Base-by-base conservation (phyloP, 2,113 vertebrate species). In the Phycodurus eques region DNA sequence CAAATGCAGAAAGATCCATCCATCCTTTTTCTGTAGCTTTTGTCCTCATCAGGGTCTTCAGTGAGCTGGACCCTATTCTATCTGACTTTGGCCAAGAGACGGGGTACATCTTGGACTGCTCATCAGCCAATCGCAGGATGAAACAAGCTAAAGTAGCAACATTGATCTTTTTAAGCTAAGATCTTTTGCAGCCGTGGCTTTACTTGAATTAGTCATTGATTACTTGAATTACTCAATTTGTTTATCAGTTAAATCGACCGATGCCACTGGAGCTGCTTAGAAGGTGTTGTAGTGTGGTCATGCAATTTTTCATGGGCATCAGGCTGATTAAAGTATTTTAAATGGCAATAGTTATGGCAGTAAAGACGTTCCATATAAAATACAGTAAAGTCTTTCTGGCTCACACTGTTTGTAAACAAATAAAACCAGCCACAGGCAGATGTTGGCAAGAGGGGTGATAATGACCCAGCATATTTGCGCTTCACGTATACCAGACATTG, bases 381-480 rank as follows among this genome's bases (percentile, higher is more conserved):
- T 56, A 17, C 35, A 39, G 35, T 6, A 39, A 14, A 47, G 47
- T 71, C 35, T 76, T 17, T 47, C n/a, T 14, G 56, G 17, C 12
- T 59, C 4, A 66, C 53, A 76, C 14, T 8, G 0, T 69, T 46
- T 71, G 70, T 68, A 73, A 73, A 47, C 59, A 39, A 69, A 70
- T 75, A 70, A 59, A 74, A 54, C 10, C 33, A 72, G 54, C 61
- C 64, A 60, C 54, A 64, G 35, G 64, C 75, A 83, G 70, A 86
- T 82, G 80, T 75, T 56, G 33, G 39, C 19, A 63, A 57, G 59
- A 19, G 1, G 62, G 31, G 67, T 59, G 43, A 73, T 69, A 81
- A 75, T 33, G 54, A 75, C 22, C 31, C 11, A 54, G n/a, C 56
- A 46, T 69, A 20, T 66, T 72, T 56, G 70, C 47, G 79, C 70